A percentile compares a stretch with the other conserved stretches of the same genome.
Evolutionary conservation across 53 echinoderm and acorn worm genomes (phyloP).

Genomic region (Apostichopus leukothele): DNA sequence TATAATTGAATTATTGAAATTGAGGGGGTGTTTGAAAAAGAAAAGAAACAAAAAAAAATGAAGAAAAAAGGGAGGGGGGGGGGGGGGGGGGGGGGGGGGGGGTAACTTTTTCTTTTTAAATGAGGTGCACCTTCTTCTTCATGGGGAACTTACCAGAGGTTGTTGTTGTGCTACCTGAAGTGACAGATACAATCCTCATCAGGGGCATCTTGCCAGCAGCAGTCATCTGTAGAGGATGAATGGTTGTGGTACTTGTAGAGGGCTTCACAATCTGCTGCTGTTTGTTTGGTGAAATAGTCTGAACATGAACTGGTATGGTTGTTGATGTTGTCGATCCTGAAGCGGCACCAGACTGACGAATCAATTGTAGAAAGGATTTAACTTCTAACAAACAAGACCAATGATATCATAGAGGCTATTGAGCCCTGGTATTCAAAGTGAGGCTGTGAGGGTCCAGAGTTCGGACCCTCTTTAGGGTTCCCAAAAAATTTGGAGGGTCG

Average conservation of each 20-base stretch:
- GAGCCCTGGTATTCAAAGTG: too few species aligned
- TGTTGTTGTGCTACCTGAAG: constrained; percentile 62
- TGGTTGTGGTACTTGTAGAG: constrained; percentile 12
- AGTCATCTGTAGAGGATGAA: constrained; percentile 27
- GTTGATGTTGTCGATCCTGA: constrained; percentile 23
- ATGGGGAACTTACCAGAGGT: constrained; percentile 61
- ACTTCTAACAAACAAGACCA: too few species aligned
- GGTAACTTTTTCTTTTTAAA: neutral
- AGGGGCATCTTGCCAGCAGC: constrained; percentile 34
- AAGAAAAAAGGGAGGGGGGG: too few species aligned
- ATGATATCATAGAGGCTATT: too few species aligned
- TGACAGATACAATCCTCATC: constrained; percentile 70
- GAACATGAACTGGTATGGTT: constrained; percentile 36
- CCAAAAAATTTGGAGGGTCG: too few species aligned
- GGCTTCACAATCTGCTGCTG: constrained; percentile 23
- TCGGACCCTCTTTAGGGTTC: too few species aligned
- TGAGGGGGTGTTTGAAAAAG: too few species aligned
- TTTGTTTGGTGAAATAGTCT: constrained; percentile 36
- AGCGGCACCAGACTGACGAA: neutral
- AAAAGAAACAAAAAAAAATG: too few species aligned
- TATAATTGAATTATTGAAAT: too few species aligned
- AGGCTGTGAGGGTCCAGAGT: too few species aligned
- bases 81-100: neutral
- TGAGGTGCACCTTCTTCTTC: neutral
- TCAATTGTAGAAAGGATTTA: too few species aligned